Conservation (phyloP, 1,140 invertebrate genomes). For the Tetramorium simillimum region DNA sequence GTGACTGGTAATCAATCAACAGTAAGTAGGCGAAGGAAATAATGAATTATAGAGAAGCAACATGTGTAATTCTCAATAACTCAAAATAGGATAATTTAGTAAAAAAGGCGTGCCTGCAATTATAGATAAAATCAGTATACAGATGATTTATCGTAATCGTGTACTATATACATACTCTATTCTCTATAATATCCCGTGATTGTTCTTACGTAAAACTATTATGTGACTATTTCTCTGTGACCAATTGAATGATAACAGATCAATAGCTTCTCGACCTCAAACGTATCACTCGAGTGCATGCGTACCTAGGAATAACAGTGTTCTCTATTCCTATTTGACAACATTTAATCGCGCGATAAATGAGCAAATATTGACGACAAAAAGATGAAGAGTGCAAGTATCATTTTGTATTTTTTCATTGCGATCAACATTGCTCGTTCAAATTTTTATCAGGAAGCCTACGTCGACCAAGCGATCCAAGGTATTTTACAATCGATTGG, state of each 20-base stretch:
- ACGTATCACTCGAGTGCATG: neutral
- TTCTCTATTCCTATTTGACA: neutral
- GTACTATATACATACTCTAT: neutral
- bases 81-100: neutral
- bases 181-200: neutral
- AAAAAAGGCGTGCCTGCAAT: neutral
- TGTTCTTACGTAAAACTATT: neutral
- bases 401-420: neutral
- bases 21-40: neutral
- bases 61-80: neutral
- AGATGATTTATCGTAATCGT: neutral
- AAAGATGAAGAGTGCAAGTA: neutral
- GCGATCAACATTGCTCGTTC: neutral
- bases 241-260: constrained; percentile 16
- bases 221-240: neutral
- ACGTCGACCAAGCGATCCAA: neutral
- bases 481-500: neutral
- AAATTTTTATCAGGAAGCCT: neutral
- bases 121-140: constrained; percentile 33
- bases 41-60: neutral
- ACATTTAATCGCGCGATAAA: neutral
- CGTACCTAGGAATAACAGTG: neutral
- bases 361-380: neutral
- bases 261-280: neutral
- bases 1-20: neutral